These are phyloP conservation scores for Pammene fasciana DNA, from an alignment of 2,888 invertebrate genomes.

Conservation along the genomic window DNA sequence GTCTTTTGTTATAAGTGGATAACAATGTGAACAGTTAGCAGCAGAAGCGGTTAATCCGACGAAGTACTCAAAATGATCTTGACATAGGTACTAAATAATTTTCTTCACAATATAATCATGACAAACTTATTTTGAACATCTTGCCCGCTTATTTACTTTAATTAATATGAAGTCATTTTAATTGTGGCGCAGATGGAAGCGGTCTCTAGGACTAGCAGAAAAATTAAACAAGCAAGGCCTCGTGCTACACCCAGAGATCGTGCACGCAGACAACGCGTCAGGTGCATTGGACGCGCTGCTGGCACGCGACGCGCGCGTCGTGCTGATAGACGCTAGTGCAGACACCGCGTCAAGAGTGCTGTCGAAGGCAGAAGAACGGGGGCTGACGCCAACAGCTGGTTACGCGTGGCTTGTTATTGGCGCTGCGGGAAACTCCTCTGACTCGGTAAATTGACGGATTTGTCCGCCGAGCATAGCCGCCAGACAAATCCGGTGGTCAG, in stretches of 20 bases:
- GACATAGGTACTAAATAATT: no score
- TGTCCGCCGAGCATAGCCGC: no score
- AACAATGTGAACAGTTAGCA: no score
- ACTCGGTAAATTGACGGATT: not conserved
- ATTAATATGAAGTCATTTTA: not conserved
- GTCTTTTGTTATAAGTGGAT: no score
- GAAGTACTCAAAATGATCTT: no score
- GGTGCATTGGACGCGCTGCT: slow-evolving; percentile 35
- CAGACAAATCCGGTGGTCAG: no score
- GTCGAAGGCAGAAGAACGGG: slow-evolving; percentile 77
- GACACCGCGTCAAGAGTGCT: slow-evolving; percentile 86
- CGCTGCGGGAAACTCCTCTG: slow-evolving; percentile 48
- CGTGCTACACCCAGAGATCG: not conserved
- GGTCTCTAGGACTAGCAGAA: not conserved
- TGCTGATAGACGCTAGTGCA: slow-evolving; percentile 90
- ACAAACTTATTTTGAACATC: no score
- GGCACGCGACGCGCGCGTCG: slow-evolving; percentile 85
- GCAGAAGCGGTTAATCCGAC: no score
- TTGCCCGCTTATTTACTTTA: no score
- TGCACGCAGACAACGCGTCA: not conserved
- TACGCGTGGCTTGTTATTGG: slow-evolving; percentile 61
- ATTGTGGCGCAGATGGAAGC: slow-evolving; percentile 22
- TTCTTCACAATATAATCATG: no score
- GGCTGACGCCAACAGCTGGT: slow-evolving; percentile 72
- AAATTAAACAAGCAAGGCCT: not conserved